Conservation (phyloP, 37 sponge, comb jelly and placozoan species). For the Chondrilla cf. caribensis region DNA sequence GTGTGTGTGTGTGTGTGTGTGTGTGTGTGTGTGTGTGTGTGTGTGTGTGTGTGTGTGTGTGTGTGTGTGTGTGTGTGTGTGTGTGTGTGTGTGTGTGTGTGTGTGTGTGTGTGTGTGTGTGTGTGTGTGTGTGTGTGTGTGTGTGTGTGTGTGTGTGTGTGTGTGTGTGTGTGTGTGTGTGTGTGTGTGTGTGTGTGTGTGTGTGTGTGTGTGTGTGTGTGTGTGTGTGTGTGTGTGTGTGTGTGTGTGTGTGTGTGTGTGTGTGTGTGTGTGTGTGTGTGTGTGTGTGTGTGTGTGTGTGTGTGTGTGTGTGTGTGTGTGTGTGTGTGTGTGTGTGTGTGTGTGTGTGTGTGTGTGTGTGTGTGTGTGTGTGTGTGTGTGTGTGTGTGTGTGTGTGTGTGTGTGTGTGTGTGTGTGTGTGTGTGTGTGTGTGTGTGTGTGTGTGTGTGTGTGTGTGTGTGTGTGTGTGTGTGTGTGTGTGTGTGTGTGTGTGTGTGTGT, state of each 20-base stretch:
- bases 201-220: too few relatives aligned
- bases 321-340: too few relatives aligned
- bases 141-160: constrained; percentile 17
- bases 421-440: too few relatives aligned
- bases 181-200: too few relatives aligned
- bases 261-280: constrained; percentile 21
- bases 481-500: background rate
- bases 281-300: background rate
- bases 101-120: constrained; percentile 35
- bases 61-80: constrained; percentile 32
- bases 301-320: too few relatives aligned
- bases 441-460: background rate
- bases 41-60: constrained; percentile 30
- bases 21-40: constrained; percentile 36
- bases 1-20: constrained; percentile 32
- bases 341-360: too few relatives aligned
- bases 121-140: constrained; percentile 27
- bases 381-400: too few relatives aligned
- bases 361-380: too few relatives aligned
- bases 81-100: constrained; percentile 13
- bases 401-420: too few relatives aligned
- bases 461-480: constrained; percentile 7
- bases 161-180: constrained; percentile 21
- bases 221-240: background rate
- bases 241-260: background rate